phyloP scores from a whole-genome alignment of 2,113 vertebrate genomes.

The Toxostoma redivivum region DNA sequence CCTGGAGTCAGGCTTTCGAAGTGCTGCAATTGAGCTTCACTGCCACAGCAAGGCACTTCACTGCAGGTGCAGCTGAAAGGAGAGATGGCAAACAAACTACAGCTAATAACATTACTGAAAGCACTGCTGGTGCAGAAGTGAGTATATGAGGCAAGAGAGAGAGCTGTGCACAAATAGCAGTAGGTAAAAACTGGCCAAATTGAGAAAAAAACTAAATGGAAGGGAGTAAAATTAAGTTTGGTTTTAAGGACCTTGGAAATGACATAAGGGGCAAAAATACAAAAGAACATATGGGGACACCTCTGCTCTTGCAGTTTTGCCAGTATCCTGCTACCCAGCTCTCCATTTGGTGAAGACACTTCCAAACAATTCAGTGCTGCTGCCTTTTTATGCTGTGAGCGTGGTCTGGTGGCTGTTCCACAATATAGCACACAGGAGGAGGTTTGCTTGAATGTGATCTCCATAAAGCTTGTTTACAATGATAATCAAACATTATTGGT shows the following conservation, averaged over 20 bases:
- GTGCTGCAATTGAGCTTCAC: background rate
- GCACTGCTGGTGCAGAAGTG: background rate
- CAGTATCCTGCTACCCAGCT: background rate
- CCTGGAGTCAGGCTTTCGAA: background rate
- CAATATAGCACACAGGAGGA: background rate
- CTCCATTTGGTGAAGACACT: background rate
- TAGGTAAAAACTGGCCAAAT: background rate
- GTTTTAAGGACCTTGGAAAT: background rate
- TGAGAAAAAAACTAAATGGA: background rate
- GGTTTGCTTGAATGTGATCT: background rate
- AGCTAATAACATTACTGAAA: background rate
- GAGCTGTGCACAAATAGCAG: background rate
- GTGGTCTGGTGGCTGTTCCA: background rate
- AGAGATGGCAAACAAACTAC: background rate
- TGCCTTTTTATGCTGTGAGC: background rate
- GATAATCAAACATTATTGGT: conserved; percentile 4
- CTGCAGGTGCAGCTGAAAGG: background rate
- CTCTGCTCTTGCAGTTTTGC: background rate
- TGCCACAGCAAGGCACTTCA: background rate
- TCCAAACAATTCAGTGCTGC: background rate
- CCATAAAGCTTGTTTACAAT: conserved; percentile 35
- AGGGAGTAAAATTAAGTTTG: background rate
- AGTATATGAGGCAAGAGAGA: background rate
- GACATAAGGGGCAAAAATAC: background rate
- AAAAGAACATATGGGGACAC: background rate